Percentiles rank a stretch among this genome's conserved stretches.
Evolutionary conservation across 2,113 vertebrate genomes (phyloP).

Genomic region (Ascaphus truei): DNA sequence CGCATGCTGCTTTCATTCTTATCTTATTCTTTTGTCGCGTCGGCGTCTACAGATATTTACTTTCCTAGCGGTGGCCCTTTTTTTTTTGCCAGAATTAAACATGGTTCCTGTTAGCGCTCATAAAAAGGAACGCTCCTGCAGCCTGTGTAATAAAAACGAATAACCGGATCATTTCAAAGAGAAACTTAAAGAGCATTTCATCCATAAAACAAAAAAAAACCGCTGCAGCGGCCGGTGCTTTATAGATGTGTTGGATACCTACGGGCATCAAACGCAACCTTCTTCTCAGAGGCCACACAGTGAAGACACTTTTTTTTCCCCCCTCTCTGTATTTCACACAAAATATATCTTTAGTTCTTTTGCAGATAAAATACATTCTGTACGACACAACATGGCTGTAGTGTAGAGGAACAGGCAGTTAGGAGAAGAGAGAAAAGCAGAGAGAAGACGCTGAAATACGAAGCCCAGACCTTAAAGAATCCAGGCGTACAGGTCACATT

Average conservation of each 20-base stretch:
- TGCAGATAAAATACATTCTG: slow-evolving; percentile 25
- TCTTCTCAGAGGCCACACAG: background rate
- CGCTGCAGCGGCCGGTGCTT: background rate
- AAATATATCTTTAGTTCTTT: slow-evolving; percentile 12
- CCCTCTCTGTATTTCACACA: background rate
- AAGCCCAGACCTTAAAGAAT: background rate
- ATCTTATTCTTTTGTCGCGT: background rate
- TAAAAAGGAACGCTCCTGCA: background rate
- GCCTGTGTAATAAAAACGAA: slow-evolving; percentile 1
- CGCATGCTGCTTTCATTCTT: background rate
- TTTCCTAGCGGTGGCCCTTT: background rate
- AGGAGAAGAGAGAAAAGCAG: background rate
- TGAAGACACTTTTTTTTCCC: slow-evolving; percentile 10
- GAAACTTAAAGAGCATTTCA: background rate
- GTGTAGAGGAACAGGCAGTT: slow-evolving; percentile 1
- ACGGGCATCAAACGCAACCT: slow-evolving; percentile 12
- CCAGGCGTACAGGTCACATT: background rate
- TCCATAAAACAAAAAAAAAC: background rate
- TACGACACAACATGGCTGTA: slow-evolving; percentile 1
- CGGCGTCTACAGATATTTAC: background rate
- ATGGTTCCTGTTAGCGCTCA: background rate
- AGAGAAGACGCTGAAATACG: no score
- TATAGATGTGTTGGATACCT: background rate
- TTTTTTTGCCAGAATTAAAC: background rate
- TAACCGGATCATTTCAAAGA: slow-evolving; percentile 1